A percentile compares a stretch with the other conserved stretches of the same genome.
phyloP scores from a whole-genome alignment of 2,888 invertebrate genomes.

The Prenolepis imparis region DNA sequence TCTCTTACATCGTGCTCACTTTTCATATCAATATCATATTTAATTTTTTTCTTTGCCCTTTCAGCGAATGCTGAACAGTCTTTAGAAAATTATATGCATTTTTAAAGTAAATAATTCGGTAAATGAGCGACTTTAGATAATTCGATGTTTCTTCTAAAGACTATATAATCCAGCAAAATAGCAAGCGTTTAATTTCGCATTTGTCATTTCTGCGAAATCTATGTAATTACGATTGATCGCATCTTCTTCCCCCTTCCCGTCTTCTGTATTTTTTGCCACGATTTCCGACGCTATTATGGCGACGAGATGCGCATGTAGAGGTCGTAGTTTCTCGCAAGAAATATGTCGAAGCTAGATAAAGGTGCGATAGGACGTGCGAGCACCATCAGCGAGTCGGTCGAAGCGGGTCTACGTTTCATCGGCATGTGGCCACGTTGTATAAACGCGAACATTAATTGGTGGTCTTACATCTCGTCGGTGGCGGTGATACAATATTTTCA shows the following conservation, averaged over 20 bases:
- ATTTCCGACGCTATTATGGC: slow-evolving; percentile 7
- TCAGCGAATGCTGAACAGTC: neutral
- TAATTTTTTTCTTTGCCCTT: neutral
- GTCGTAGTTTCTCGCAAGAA: neutral
- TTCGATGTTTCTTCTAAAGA: neutral
- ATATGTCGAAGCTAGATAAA: neutral
- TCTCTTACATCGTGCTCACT: neutral
- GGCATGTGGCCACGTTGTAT: slow-evolving; percentile 60
- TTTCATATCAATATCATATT: neutral
- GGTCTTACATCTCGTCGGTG: slow-evolving; percentile 37
- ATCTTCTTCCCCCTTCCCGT: neutral
- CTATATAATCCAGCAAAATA: slow-evolving; percentile 35
- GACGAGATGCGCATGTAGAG: neutral
- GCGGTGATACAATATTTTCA: slow-evolving; percentile 54
- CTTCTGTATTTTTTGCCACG: neutral
- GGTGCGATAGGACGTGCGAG: neutral
- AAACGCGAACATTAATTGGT: slow-evolving; percentile 41
- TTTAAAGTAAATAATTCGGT: slow-evolving; percentile 23
- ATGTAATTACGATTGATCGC: slow-evolving; percentile 44
- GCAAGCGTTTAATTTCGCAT: neutral
- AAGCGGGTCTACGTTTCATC: slow-evolving; percentile 56
- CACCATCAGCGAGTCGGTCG: slow-evolving; percentile 51
- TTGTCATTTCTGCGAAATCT: neutral
- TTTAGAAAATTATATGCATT: slow-evolving; percentile 27
- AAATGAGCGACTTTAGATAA: slow-evolving; percentile 4